Evolutionary conservation across 2,888 invertebrate genomes (phyloP).

Genomic region (Aplocera efformata): DNA sequence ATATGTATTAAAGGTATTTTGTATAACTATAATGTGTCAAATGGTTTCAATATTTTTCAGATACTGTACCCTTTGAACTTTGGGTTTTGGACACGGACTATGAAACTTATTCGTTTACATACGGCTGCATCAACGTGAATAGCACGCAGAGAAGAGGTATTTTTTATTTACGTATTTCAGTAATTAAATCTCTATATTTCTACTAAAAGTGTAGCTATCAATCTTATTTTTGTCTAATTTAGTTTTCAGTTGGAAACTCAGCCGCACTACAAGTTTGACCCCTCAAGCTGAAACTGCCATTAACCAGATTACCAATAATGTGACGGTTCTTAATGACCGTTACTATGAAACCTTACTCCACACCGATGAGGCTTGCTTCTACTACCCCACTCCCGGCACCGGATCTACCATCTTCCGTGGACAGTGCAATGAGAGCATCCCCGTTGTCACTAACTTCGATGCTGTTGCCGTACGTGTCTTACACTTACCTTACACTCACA

Average conservation of each 20-base stretch:
- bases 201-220: conserved; percentile 32
- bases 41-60: conserved; percentile 36
- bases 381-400: conserved; percentile 33
- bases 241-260: conserved; percentile 61
- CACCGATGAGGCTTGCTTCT: conserved; percentile 42
- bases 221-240: conserved; percentile 20
- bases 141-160: conserved; percentile 33
- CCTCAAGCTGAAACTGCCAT: conserved; percentile 27
- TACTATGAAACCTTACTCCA: conserved; percentile 37
- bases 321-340: conserved; percentile 35
- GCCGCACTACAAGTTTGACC: conserved; percentile 27
- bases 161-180: too few relatives aligned
- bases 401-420: conserved; percentile 34
- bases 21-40: too few relatives aligned
- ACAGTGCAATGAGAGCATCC: conserved; percentile 50
- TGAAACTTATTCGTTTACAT: conserved; percentile 79
- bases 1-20: too few relatives aligned
- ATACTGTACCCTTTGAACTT: conserved; percentile 30
- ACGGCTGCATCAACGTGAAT: conserved; percentile 76
- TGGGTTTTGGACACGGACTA: conserved; percentile 79
- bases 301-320: conserved; percentile 23
- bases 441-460: conserved; percentile 41
- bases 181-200: not conserved
- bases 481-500: too few relatives aligned
- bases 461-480: conserved; percentile 33